These are phyloP conservation scores for Carposina sasakii DNA, from an alignment of 1,140 invertebrate species.

Conservation along the genomic window DNA sequence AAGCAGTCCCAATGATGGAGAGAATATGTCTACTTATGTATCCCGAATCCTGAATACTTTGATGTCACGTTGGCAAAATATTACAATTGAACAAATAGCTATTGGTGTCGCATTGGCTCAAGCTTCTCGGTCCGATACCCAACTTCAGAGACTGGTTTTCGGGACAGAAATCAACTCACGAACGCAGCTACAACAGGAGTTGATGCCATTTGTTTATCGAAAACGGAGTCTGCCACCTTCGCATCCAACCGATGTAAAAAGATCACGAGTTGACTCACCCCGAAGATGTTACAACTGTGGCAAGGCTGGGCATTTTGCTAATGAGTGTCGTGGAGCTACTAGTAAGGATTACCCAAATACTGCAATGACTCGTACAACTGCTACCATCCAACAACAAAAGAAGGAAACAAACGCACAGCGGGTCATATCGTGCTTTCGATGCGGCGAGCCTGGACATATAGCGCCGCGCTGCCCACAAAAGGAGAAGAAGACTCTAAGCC, in stretches of 20 bases:
- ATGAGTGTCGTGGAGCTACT: not conserved
- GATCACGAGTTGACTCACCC: not conserved
- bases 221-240: not conserved
- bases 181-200: not conserved
- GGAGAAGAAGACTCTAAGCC: no score
- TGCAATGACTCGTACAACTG: not conserved
- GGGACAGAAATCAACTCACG: not conserved
- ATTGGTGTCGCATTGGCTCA: not conserved
- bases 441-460: no score
- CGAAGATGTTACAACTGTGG: not conserved
- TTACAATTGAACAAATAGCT: not conserved
- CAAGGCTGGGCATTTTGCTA: not conserved
- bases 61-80: not conserved
- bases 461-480: no score
- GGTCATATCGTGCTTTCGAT: no score
- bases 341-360: not conserved
- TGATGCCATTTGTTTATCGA: not conserved
- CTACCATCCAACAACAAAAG: no score
- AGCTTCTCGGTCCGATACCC: not conserved
- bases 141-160: not conserved
- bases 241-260: not conserved
- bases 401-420: no score
- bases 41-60: not conserved
- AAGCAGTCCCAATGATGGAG: not conserved
- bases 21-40: constrained; percentile 1